A percentile compares a stretch with the other conserved stretches of the same genome.
Evolutionary conservation across 2,888 invertebrate species (phyloP).

Genomic region (Nasonovia ribisnigri): DNA sequence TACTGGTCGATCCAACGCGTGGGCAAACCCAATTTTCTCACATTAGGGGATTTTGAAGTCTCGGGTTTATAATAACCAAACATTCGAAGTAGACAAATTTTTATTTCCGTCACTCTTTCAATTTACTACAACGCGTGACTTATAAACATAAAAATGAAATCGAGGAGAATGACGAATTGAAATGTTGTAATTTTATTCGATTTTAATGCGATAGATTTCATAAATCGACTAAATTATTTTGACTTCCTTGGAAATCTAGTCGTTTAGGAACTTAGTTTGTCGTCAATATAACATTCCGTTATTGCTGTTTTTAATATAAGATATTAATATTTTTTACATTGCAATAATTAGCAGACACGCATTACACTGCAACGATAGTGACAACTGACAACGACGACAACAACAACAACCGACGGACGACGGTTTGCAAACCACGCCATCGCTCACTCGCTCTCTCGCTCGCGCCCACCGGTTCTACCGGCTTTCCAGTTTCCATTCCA

Average conservation of each 20-base stretch:
- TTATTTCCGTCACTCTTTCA: no score
- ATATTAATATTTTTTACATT: background rate
- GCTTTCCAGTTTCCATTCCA: slow-evolving; percentile 52
- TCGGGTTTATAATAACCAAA: no score
- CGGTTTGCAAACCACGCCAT: background rate
- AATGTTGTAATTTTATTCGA: background rate
- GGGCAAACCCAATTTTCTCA: no score
- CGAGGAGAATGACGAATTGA: background rate
- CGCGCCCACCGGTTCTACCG: slow-evolving; percentile 29
- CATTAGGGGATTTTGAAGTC: no score
- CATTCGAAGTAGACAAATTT: no score
- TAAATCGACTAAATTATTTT: background rate
- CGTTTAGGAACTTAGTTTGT: no score
- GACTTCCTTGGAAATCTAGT: background rate
- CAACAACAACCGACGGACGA: background rate
- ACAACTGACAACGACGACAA: background rate
- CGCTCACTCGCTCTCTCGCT: slow-evolving; percentile 22
- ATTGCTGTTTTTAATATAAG: background rate
- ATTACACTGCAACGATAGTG: background rate
- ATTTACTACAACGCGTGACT: no score
- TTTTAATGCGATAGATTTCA: background rate
- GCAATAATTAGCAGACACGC: background rate
- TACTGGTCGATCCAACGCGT: no score
- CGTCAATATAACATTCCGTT: background rate
- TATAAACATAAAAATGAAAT: no score